A percentile compares a stretch with the other conserved stretches of the same genome.
Conservation (phyloP, 2,797 vertebrate genomes). For the Xerus rutilus region DNA sequence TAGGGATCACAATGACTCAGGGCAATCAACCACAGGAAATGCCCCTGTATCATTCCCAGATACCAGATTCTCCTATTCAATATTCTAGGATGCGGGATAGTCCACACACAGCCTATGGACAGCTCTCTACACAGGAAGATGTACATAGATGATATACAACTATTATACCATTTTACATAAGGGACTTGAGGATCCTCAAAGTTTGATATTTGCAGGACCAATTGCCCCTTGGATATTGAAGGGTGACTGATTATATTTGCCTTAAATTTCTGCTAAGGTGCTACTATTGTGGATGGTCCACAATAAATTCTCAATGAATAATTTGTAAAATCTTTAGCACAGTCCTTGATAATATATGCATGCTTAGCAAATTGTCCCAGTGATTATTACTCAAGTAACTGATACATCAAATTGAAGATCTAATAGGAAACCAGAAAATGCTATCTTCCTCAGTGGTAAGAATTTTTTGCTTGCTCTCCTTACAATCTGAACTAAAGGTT, state of each 20-base stretch:
- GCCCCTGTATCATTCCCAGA: no score
- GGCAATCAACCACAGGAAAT: no score
- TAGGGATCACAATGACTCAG: no score
- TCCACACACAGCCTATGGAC: no score
- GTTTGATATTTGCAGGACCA: background rate
- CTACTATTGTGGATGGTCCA: background rate
- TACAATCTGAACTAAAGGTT: background rate
- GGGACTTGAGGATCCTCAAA: background rate
- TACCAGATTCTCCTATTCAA: no score
- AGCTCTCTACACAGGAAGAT: no score
- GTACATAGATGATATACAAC: background rate
- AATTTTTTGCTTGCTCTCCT: background rate
- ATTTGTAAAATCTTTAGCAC: background rate
- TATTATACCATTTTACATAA: background rate
- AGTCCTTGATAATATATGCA: background rate
- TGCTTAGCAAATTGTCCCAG: background rate
- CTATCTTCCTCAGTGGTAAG: background rate
- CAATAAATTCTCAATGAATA: background rate
- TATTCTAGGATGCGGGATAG: no score
- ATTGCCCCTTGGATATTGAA: background rate
- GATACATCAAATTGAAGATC: background rate
- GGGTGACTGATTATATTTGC: background rate
- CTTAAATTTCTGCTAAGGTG: background rate
- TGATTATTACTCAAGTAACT: background rate
- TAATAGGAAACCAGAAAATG: background rate